Percentiles rank a stretch among this genome's conserved stretches.
Evolutionary conservation across 1,140 invertebrate species (phyloP).

Genomic region (Macrosteles quadrilineatus): DNA sequence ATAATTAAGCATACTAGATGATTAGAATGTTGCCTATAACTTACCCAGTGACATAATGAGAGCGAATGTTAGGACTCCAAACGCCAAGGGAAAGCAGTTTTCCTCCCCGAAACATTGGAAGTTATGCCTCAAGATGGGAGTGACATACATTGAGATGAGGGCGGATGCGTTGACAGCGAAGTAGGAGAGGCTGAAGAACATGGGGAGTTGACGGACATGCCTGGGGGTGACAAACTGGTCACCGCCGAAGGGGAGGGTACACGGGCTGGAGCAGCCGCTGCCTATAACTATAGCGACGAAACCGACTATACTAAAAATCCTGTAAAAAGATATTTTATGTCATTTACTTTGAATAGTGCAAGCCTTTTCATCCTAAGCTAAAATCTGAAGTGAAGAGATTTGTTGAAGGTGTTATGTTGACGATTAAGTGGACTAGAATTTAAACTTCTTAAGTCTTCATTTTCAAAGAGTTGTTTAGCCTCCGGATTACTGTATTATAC

Average conservation of each 20-base stretch:
- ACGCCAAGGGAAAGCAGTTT: conserved; percentile 87
- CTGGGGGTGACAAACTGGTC: conserved; percentile 87
- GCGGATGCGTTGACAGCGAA: conserved; percentile 92
- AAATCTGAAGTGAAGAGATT: no score
- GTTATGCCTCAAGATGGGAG: conserved; percentile 75
- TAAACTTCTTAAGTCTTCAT: no score
- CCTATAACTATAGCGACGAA: conserved; percentile 83
- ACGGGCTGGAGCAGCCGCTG: conserved; percentile 97
- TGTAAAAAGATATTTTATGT: conserved; percentile 44
- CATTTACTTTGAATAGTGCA: no score
- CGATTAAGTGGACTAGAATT: no score
- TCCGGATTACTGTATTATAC: no score
- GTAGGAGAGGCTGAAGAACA: conserved; percentile 94
- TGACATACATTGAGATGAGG: conserved; percentile 85
- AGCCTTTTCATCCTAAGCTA: no score
- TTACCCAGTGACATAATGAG: conserved; percentile 81
- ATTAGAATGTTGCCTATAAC: no score
- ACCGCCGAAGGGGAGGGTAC: conserved; percentile 94
- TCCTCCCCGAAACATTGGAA: conserved; percentile 79
- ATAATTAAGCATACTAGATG: no score
- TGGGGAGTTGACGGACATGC: conserved; percentile 72
- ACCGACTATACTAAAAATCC: conserved; percentile 73
- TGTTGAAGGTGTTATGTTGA: no score
- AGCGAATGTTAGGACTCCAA: conserved; percentile 85
- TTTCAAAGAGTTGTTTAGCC: no score